Conservation (phyloP, 2,888 invertebrate species). For the Epinotia bilunana region DNA sequence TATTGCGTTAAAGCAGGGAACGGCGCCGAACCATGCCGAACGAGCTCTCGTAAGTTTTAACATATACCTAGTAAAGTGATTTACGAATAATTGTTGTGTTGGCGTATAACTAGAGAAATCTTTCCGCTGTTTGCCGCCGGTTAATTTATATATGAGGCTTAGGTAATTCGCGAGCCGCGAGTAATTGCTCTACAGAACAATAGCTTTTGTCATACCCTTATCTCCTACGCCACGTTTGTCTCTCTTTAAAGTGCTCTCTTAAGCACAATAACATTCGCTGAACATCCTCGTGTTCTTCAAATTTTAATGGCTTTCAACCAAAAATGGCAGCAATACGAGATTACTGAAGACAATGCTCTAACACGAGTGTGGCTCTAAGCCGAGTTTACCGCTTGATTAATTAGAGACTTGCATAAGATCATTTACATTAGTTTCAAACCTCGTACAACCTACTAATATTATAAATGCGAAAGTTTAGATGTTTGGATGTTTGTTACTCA, state of each 20-base stretch:
- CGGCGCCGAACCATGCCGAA: constrained; percentile 64
- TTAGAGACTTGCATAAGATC: constrained; percentile 1
- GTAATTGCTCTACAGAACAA: constrained; percentile 84
- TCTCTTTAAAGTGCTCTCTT: constrained; percentile 72
- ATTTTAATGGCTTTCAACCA: constrained; percentile 44
- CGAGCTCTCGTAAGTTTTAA: constrained; percentile 82
- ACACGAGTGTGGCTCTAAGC: constrained; percentile 21
- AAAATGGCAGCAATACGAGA: constrained; percentile 41
- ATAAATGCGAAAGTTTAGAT: too few species aligned
- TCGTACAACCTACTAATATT: too few species aligned
- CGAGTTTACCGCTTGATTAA: constrained; percentile 23
- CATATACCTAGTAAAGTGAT: constrained; percentile 83
- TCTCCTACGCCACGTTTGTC: constrained; percentile 77
- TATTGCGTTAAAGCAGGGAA: constrained; percentile 65
- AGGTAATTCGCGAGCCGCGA: constrained; percentile 83
- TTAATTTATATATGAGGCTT: constrained; percentile 85
- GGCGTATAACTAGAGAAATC: constrained; percentile 84
- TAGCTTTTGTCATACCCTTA: constrained; percentile 84
- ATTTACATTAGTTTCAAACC: neutral
- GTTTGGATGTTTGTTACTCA: too few species aligned
- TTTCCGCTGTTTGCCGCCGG: constrained; percentile 84
- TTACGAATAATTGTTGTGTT: constrained; percentile 85
- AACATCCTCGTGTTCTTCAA: constrained; percentile 55
- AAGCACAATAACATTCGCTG: constrained; percentile 71
- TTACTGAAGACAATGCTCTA: constrained; percentile 21